Conservation (phyloP, 2,888 invertebrate genomes). For the Cosmopolites sordidus region DNA sequence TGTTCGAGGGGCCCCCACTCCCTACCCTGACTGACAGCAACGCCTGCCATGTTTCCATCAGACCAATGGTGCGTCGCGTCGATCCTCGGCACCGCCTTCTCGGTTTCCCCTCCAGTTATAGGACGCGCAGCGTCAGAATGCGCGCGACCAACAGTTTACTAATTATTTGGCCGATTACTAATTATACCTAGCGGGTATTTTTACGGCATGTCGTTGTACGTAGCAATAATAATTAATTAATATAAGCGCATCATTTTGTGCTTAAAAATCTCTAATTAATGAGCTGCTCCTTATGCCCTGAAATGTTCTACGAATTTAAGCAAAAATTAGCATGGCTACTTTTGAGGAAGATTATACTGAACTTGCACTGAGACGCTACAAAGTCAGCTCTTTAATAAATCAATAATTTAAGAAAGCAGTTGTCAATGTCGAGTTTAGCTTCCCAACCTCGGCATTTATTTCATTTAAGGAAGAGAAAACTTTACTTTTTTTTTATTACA, state of each 20-base stretch:
- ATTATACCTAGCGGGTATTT: constrained; percentile 51
- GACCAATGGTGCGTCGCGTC: constrained; percentile 39
- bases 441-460: too few relatives aligned
- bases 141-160: constrained; percentile 35
- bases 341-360: neutral
- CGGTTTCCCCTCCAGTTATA: constrained; percentile 26
- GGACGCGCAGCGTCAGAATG: constrained; percentile 25
- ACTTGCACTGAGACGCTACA: neutral
- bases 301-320: constrained; percentile 11
- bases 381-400: neutral
- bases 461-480: too few relatives aligned
- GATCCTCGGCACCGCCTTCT: constrained; percentile 29
- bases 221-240: constrained; percentile 50
- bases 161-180: constrained; percentile 48
- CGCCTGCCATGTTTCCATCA: constrained; percentile 46
- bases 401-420: neutral
- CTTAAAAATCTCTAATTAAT: constrained; percentile 48
- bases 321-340: constrained; percentile 10
- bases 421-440: too few relatives aligned
- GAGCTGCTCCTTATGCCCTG: constrained; percentile 26
- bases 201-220: constrained; percentile 43
- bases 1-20: constrained; percentile 36
- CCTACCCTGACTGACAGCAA: constrained; percentile 44
- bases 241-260: constrained; percentile 48
- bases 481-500: too few relatives aligned